Conservation (phyloP, 2,113 vertebrate genomes). For the Pelusios castaneus region DNA sequence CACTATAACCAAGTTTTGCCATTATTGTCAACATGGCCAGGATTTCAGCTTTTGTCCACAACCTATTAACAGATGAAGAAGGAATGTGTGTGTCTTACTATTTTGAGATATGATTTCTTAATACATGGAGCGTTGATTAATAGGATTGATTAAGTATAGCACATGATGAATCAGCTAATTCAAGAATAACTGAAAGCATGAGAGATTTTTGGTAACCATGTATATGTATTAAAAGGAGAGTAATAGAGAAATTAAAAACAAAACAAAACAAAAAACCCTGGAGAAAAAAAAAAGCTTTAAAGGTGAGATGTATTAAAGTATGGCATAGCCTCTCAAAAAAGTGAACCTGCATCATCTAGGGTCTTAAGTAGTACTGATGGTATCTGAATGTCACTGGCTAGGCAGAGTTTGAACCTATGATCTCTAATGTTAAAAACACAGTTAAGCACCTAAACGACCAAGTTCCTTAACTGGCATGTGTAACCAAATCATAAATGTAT, state of each 20-base stretch:
- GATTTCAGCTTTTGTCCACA: background rate
- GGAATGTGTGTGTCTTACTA: fast-evolving
- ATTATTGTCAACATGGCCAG: background rate
- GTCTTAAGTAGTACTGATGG: background rate
- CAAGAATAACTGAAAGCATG: background rate
- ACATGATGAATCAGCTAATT: background rate
- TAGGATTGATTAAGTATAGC: background rate
- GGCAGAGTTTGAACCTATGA: fast-evolving
- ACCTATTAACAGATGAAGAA: background rate
- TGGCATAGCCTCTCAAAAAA: background rate
- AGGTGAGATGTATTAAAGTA: background rate
- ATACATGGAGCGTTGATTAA: no score
- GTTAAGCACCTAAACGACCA: background rate
- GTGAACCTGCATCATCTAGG: fast-evolving
- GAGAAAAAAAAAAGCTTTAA: background rate
- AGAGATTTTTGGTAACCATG: background rate
- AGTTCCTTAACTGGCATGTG: background rate
- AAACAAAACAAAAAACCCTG: background rate
- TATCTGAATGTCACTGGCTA: background rate
- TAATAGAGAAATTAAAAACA: background rate
- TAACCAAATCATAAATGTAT: background rate
- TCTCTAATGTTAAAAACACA: background rate
- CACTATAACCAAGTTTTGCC: background rate
- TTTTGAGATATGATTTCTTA: background rate
- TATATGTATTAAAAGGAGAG: background rate